phyloP scores from a whole-genome alignment of 2,888 invertebrate genomes.

The Electrophaes corylata region DNA sequence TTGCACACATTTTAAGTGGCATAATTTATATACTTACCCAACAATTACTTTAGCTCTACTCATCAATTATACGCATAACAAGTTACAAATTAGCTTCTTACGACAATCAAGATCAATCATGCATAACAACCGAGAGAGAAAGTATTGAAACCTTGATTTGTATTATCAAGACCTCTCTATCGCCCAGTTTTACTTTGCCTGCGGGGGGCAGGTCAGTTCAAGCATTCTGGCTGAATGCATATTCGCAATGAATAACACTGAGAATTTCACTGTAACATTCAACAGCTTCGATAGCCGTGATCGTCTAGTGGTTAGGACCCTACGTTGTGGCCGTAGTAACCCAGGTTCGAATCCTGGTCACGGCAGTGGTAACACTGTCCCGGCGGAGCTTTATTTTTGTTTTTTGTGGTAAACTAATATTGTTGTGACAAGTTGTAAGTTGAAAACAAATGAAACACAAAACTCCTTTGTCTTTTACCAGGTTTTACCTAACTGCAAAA shows the following conservation, averaged over 20 bases:
- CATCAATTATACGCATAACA: conserved; percentile 9
- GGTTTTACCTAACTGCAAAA: too few species aligned
- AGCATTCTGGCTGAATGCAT: conserved; percentile 16
- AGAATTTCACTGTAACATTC: conserved; percentile 64
- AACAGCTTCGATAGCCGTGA: conserved; percentile 72
- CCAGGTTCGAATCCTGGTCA: conserved; percentile 90
- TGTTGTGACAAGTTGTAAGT: not conserved
- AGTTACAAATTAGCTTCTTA: conserved; percentile 10
- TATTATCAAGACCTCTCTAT: conserved; percentile 25
- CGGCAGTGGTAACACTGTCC: conserved; percentile 78
- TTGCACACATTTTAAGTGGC: too few species aligned
- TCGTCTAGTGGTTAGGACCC: conserved; percentile 90
- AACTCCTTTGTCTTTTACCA: too few species aligned
- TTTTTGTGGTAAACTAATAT: not conserved
- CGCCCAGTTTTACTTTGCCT: conserved; percentile 75
- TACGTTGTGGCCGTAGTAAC: conserved; percentile 91
- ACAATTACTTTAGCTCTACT: not conserved
- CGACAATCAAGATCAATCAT: conserved; percentile 33
- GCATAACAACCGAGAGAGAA: conserved; percentile 41
- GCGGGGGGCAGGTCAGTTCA: conserved; percentile 50
- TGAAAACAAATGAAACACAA: not conserved
- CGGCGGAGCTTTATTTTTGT: conserved; percentile 45
- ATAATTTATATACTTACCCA: too few species aligned
- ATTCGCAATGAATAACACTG: conserved; percentile 11
- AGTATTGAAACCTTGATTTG: conserved; percentile 72